Conservation (phyloP, 2,797 vertebrate species). For the Ceyx erithaca region DNA sequence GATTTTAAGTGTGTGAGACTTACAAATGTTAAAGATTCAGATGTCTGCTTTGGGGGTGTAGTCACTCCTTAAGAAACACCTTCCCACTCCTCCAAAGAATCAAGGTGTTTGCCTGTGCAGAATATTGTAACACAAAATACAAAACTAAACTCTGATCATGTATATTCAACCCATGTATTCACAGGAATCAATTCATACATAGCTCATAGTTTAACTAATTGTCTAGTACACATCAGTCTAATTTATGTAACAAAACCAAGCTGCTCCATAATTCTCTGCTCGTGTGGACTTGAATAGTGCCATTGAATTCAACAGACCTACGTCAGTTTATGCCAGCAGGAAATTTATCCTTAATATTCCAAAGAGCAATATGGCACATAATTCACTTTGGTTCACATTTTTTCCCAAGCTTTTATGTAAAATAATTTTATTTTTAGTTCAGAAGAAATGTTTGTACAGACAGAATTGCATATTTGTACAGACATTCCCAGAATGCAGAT, state of each 20-base stretch:
- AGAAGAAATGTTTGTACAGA: constrained; percentile 56
- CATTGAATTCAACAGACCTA: neutral
- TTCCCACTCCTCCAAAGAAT: neutral
- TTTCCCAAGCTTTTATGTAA: constrained; percentile 65
- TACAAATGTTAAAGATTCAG: neutral
- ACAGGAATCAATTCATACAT: neutral
- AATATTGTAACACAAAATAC: neutral
- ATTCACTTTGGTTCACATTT: constrained; percentile 52
- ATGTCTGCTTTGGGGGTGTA: neutral
- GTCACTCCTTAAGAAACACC: neutral
- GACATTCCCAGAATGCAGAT: constrained; percentile 36
- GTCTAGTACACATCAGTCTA: neutral
- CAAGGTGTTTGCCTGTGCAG: neutral
- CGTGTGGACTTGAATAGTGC: neutral
- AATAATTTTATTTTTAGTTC: constrained; percentile 66
- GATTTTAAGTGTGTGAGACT: neutral
- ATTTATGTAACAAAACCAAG: constrained; percentile 5
- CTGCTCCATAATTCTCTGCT: neutral
- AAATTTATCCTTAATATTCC: constrained; percentile 33
- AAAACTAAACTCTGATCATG: neutral
- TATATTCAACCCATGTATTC: neutral
- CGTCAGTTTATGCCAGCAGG: neutral
- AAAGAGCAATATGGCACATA: constrained; percentile 7
- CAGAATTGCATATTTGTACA: constrained; percentile 30
- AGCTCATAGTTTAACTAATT: neutral